phyloP scores from a whole-genome alignment of 1,140 invertebrate genomes.

The Drosophila cardini region DNA sequence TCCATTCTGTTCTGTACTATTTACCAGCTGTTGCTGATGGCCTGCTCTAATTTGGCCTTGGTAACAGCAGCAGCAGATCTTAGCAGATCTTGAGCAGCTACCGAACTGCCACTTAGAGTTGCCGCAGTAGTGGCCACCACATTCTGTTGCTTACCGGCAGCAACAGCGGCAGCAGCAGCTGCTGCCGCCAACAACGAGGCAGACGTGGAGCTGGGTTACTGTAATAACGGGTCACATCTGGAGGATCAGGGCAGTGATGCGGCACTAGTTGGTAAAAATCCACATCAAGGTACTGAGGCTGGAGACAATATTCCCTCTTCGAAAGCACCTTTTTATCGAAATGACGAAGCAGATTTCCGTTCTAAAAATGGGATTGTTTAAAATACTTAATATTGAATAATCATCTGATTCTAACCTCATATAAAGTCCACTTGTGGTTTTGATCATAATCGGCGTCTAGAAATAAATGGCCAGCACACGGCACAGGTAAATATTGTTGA shows the following conservation, averaged over 20 bases:
- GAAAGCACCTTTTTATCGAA: conserved; percentile 2
- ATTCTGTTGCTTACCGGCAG: conserved; percentile 66
- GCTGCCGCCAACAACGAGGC: conserved; percentile 70
- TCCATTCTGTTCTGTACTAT: conserved; percentile 20
- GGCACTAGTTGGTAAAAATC: neutral
- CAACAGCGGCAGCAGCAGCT: conserved; percentile 71
- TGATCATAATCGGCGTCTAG: neutral
- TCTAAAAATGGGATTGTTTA: conserved; percentile 23
- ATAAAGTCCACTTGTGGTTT: conserved; percentile 45
- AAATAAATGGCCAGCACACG: conserved; percentile 28
- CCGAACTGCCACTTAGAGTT: conserved; percentile 86
- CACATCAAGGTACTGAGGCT: neutral
- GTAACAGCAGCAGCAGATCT: conserved; percentile 62
- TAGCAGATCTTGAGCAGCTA: conserved; percentile 51
- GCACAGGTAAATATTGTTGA: conserved; percentile 45
- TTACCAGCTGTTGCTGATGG: conserved; percentile 74
- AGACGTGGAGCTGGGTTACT: conserved; percentile 50
- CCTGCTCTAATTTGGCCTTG: conserved; percentile 76
- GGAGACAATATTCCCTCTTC: conserved; percentile 4
- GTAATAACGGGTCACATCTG: conserved; percentile 19
- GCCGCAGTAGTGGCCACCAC: conserved; percentile 73
- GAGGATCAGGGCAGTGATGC: neutral
- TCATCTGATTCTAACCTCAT: conserved; percentile 41
- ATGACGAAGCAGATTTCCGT: conserved; percentile 40
- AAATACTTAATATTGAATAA: neutral